Percentiles rank a stretch among this genome's conserved stretches.
These are phyloP conservation scores for Euspilapteryx auroguttella DNA, from an alignment of 2,888 invertebrate species.

Conservation along the genomic window DNA sequence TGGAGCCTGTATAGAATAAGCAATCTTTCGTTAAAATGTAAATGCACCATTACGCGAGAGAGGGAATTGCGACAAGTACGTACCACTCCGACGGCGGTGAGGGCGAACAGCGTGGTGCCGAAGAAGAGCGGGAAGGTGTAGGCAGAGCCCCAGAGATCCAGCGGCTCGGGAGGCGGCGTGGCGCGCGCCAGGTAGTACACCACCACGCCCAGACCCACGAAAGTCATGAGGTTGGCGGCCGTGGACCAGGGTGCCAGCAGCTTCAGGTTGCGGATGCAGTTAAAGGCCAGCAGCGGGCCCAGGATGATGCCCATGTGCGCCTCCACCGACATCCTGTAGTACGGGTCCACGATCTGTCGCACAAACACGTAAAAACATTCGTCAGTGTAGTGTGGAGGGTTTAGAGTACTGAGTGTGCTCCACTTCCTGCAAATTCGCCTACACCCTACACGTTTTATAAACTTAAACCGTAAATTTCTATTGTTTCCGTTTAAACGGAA, in stretches of 20 bases:
- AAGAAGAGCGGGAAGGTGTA: slow-evolving; percentile 75
- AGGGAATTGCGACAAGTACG: too few relatives aligned
- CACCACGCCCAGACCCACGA: slow-evolving; percentile 74
- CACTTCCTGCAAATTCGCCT: not conserved
- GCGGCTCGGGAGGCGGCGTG: slow-evolving; percentile 47
- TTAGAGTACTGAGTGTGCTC: not conserved
- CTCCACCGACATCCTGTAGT: slow-evolving; percentile 42
- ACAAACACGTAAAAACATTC: slow-evolving; percentile 10
- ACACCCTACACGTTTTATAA: too few relatives aligned
- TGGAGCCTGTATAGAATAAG: not conserved
- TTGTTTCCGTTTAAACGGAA: too few relatives aligned
- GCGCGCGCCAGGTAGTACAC: slow-evolving; percentile 69
- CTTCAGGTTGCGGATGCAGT: slow-evolving; percentile 75
- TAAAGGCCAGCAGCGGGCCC: slow-evolving; percentile 68
- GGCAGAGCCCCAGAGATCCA: slow-evolving; percentile 36
- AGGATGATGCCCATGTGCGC: slow-evolving; percentile 69
- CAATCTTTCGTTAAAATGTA: not conserved
- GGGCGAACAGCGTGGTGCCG: slow-evolving; percentile 88
- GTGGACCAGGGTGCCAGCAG: slow-evolving; percentile 82
- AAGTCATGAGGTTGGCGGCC: slow-evolving; percentile 78
- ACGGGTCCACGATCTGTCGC: slow-evolving; percentile 53
- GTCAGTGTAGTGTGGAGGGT: slow-evolving; percentile 2
- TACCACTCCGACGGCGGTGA: slow-evolving; percentile 81
- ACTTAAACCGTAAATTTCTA: too few relatives aligned
- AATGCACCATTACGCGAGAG: too few relatives aligned